Evolutionary conservation across 2,797 vertebrate species (phyloP).

Genomic region (Pipistrellus nathusii): DNA sequence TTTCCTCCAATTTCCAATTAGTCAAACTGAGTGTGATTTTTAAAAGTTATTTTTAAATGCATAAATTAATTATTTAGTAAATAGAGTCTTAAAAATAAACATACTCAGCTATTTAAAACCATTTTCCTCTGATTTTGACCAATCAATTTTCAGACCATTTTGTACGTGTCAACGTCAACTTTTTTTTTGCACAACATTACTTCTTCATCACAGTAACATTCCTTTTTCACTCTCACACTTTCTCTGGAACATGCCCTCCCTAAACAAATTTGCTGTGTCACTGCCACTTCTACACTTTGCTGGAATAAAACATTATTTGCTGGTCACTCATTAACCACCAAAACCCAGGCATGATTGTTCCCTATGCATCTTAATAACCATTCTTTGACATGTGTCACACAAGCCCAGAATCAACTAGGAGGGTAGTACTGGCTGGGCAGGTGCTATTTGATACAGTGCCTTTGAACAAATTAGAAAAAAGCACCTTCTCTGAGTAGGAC

Average conservation of each 20-base stretch:
- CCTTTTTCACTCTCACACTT: not conserved
- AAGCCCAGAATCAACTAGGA: not conserved
- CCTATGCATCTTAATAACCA: not conserved
- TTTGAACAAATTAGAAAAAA: not conserved
- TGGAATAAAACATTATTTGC: not conserved
- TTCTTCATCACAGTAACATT: not conserved
- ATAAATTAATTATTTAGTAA: not conserved
- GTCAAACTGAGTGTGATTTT: not conserved
- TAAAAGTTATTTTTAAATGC: not conserved
- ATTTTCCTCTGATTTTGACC: not conserved
- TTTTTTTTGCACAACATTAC: not conserved
- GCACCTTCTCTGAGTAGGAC: not conserved
- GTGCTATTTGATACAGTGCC: not conserved
- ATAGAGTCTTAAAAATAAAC: constrained; percentile 11
- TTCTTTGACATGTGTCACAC: not conserved
- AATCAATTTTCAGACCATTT: not conserved
- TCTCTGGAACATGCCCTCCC: not conserved
- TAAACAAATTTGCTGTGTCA: constrained; percentile 27
- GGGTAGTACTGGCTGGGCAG: no score
- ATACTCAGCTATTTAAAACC: not conserved
- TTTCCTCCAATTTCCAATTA: constrained; percentile 19
- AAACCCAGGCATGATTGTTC: not conserved
- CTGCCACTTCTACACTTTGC: not conserved
- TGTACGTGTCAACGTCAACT: not conserved
- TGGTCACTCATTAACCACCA: not conserved